phyloP scores from a whole-genome alignment of 2,888 invertebrate species.

The Pedicia rivosa region DNA sequence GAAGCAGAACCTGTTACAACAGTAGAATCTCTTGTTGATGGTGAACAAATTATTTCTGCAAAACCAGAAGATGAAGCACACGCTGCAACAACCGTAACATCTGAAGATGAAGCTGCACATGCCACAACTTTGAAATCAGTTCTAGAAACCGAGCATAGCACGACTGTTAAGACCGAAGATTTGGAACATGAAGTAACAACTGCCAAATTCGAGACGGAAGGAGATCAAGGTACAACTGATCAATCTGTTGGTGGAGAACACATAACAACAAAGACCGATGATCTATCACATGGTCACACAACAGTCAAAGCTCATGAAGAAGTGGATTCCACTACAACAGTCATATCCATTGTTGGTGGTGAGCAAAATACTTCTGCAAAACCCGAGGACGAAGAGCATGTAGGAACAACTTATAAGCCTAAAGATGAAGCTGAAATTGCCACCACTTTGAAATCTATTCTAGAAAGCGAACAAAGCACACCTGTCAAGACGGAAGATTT shows the following conservation, averaged over 20 bases:
- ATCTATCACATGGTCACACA: neutral
- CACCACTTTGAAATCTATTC: too few relatives aligned
- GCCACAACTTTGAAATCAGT: too few relatives aligned
- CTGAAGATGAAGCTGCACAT: too few relatives aligned
- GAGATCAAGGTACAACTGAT: neutral
- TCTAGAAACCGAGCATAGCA: neutral
- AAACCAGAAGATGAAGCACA: neutral
- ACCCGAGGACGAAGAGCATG: neutral
- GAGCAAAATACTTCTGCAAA: neutral
- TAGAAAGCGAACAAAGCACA: neutral
- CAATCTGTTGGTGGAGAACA: neutral
- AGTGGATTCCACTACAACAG: slow-evolving; percentile 5
- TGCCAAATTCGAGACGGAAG: neutral
- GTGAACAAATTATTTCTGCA: neutral
- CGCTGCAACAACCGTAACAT: neutral
- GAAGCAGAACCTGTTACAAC: slow-evolving; percentile 6
- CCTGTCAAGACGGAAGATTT: too few relatives aligned
- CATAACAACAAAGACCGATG: neutral
- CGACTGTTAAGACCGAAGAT: too few relatives aligned
- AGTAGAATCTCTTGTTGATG: neutral
- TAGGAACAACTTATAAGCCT: neutral
- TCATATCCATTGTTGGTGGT: neutral
- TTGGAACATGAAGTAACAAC: slow-evolving; percentile 1
- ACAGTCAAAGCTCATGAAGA: neutral
- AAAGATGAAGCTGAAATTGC: too few relatives aligned